Conservation (phyloP, 2,113 vertebrate genomes). For the Nothobranchius furzeri region DNA sequence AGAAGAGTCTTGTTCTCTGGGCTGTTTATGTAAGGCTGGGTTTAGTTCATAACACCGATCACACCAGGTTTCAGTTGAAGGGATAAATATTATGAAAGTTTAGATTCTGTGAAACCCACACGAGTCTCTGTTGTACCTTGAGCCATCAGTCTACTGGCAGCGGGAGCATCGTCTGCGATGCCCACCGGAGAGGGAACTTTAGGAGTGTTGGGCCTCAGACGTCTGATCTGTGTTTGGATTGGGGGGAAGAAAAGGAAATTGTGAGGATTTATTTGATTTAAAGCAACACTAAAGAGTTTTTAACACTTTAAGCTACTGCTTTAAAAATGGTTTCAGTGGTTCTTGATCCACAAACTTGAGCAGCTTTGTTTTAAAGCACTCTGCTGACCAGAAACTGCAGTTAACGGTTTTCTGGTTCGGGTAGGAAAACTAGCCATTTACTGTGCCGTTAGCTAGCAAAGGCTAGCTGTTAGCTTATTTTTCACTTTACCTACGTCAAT, state of each 20-base stretch:
- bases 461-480: too few species aligned
- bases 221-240: slow-evolving; percentile 72
- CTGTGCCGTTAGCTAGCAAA: too few species aligned
- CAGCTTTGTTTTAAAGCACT: too few species aligned
- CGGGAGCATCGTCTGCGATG: slow-evolving; percentile 70
- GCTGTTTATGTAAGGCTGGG: slow-evolving; percentile 4
- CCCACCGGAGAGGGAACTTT: slow-evolving; percentile 35
- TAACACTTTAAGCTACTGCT: too few species aligned
- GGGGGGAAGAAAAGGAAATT: slow-evolving; percentile 17
- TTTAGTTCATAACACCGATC: slow-evolving; percentile 16
- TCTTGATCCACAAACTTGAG: too few species aligned
- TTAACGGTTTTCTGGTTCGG: too few species aligned
- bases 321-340: too few species aligned
- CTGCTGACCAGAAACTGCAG: too few species aligned
- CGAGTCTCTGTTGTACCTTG: slow-evolving; percentile 78
- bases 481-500: too few species aligned
- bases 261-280: slow-evolving; percentile 18
- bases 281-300: too few species aligned
- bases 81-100: slow-evolving; percentile 20
- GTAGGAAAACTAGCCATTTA: too few species aligned
- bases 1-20: slow-evolving; percentile 9
- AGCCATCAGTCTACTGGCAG: slow-evolving; percentile 77
- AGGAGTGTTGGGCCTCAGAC: slow-evolving; percentile 57
- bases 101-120: slow-evolving; percentile 21
- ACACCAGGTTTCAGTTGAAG: not conserved